Percentiles rank a stretch among this genome's conserved stretches.
These are phyloP conservation scores for Microctonus brassicae DNA, from an alignment of 2,888 invertebrate species.

Conservation along the genomic window DNA sequence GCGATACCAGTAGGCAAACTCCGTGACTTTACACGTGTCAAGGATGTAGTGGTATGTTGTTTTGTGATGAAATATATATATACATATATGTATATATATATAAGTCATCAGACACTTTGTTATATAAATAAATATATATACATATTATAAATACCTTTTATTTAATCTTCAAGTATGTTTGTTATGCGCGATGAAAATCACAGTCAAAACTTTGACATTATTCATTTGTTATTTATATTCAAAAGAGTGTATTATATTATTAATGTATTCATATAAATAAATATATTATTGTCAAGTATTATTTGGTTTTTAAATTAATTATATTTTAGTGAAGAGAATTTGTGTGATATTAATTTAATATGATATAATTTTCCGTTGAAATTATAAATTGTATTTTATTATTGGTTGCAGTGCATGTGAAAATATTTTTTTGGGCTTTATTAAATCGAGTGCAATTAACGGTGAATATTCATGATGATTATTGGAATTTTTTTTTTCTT, in stretches of 20 bases:
- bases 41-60: slow-evolving; percentile 21
- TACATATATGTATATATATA: background rate
- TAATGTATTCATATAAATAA: background rate
- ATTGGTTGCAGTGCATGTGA: too few relatives aligned
- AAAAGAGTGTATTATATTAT: background rate
- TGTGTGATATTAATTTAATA: background rate
- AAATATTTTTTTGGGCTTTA: background rate
- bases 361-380: too few relatives aligned
- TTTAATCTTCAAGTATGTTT: slow-evolving; percentile 9
- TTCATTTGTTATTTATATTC: slow-evolving; percentile 19
- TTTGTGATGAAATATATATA: slow-evolving; percentile 1
- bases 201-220: slow-evolving; percentile 22
- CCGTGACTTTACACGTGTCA: slow-evolving; percentile 31
- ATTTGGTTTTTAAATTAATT: background rate
- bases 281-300: background rate
- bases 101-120: background rate
- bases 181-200: slow-evolving; percentile 23
- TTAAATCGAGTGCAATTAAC: slow-evolving; percentile 1
- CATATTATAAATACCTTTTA: background rate
- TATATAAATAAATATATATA: background rate
- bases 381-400: too few relatives aligned
- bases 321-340: background rate
- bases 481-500: background rate
- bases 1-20: slow-evolving; percentile 33
- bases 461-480: background rate